These are phyloP conservation scores for Fragum sueziense DNA, from an alignment of 2,888 invertebrate genomes.

Conservation along the genomic window DNA sequence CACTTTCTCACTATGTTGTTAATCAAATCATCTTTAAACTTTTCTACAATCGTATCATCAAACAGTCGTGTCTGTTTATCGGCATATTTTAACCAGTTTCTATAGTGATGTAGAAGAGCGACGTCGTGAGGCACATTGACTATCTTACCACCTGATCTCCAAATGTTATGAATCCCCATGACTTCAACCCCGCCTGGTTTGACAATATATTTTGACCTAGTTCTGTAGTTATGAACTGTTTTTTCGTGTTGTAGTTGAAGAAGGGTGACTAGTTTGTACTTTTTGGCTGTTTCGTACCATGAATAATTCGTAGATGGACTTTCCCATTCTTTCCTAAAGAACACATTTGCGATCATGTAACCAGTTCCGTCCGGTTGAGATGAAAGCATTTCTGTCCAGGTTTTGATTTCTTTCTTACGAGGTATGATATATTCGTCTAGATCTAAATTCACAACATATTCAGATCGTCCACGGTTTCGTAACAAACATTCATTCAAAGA, in stretches of 20 bases:
- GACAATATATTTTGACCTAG: slow-evolving; percentile 71
- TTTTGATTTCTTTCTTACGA: slow-evolving; percentile 32
- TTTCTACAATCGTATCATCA: slow-evolving; percentile 47
- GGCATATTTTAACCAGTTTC: slow-evolving; percentile 64
- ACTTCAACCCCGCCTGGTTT: slow-evolving; percentile 60
- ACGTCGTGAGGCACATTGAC: slow-evolving; percentile 32
- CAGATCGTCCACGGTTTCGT: slow-evolving; percentile 65
- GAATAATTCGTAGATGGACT: slow-evolving; percentile 28
- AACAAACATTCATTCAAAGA: slow-evolving; percentile 80
- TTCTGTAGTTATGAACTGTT: slow-evolving; percentile 46
- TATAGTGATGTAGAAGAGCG: slow-evolving; percentile 72
- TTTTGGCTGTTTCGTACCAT: slow-evolving; percentile 50
- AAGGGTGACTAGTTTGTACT: slow-evolving; percentile 67
- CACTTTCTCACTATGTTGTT: slow-evolving; percentile 28
- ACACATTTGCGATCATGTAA: slow-evolving; percentile 64
- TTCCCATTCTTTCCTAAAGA: slow-evolving; percentile 73
- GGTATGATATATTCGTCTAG: slow-evolving; percentile 81
- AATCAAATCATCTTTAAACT: slow-evolving; percentile 57
- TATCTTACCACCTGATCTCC: slow-evolving; percentile 31
- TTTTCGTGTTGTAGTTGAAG: slow-evolving; percentile 64
- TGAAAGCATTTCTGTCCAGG: slow-evolving; percentile 67
- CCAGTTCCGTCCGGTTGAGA: slow-evolving; percentile 10
- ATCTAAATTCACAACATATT: slow-evolving; percentile 77
- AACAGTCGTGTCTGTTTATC: slow-evolving; percentile 33
- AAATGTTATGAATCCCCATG: slow-evolving; percentile 71